A percentile compares a stretch with the other conserved stretches of the same genome.
Conservation (phyloP, 2,113 vertebrate genomes). For the Lasiurus borealis region DNA sequence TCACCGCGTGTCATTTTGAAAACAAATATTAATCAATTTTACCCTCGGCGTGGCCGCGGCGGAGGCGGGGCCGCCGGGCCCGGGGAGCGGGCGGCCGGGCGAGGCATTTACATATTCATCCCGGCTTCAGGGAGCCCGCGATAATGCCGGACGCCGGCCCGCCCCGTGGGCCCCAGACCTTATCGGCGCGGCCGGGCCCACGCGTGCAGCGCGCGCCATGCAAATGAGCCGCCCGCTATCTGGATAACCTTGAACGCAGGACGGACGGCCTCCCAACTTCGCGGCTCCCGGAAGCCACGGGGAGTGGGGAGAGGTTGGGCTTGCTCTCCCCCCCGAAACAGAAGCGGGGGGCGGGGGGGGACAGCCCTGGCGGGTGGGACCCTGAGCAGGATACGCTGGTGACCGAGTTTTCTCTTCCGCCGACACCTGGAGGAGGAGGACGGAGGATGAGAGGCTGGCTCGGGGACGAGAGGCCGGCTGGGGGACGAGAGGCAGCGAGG, state of each 20-base stretch:
- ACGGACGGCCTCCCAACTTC: conserved; percentile 81
- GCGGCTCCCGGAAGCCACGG: too few species aligned
- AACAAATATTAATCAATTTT: conserved; percentile 99
- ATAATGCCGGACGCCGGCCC: conserved; percentile 90
- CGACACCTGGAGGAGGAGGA: neutral
- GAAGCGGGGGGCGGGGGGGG: too few species aligned
- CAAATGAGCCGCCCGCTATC: conserved; percentile 84
- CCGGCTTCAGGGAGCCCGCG: conserved; percentile 88
- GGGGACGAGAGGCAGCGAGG: too few species aligned
- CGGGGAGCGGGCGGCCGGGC: conserved; percentile 85
- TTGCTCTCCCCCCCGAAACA: too few species aligned
- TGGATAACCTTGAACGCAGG: conserved; percentile 89
- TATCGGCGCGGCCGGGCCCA: conserved; percentile 88
- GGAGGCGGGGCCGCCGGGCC: conserved; percentile 87
- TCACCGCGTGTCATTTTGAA: conserved; percentile 99
- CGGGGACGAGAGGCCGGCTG: neutral
- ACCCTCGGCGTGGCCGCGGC: conserved; percentile 90
- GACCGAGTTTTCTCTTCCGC: too few species aligned
- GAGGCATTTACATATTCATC: conserved; percentile 90
- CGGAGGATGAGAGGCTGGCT: too few species aligned
- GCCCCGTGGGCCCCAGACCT: conserved; percentile 85
- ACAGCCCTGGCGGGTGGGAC: too few species aligned
- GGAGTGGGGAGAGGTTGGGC: too few species aligned
- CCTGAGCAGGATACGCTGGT: too few species aligned
- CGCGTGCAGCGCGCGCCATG: conserved; percentile 76